A percentile compares a stretch with the other conserved stretches of the same genome.
Evolutionary conservation across 1,140 invertebrate species (phyloP).

Genomic region (Globodera rostochiensis): DNA sequence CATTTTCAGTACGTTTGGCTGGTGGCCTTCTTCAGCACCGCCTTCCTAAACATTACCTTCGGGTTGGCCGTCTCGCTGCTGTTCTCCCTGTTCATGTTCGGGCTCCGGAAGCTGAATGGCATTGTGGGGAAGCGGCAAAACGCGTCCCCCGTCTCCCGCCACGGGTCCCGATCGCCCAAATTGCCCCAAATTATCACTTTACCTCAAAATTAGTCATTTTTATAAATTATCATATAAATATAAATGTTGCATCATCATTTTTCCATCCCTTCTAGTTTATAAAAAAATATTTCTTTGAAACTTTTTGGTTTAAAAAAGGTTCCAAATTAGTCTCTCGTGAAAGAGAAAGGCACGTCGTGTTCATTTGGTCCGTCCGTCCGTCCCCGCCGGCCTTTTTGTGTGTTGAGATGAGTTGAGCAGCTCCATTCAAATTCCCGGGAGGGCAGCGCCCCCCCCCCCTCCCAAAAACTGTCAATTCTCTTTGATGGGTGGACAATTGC

Average conservation of each 20-base stretch:
- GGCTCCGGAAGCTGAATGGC: neutral
- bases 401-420: too few relatives aligned
- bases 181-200: neutral
- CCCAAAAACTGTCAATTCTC: neutral
- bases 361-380: too few relatives aligned
- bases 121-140: neutral
- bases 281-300: too few relatives aligned
- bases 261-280: neutral
- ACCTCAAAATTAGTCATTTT: neutral
- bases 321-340: too few relatives aligned
- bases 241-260: neutral
- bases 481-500: too few relatives aligned
- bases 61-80: conserved; percentile 19
- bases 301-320: too few relatives aligned
- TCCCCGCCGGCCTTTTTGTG: neutral
- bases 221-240: neutral
- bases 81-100: conserved; percentile 12
- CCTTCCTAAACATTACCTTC: conserved; percentile 27
- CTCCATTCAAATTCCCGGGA: neutral
- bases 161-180: neutral
- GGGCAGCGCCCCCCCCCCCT: too few relatives aligned
- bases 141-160: neutral
- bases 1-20: conserved; percentile 25
- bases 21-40: conserved; percentile 15
- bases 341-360: too few relatives aligned